Evolutionary conservation across 2,113 vertebrate genomes (phyloP).

Genomic region (Lasiurus borealis): DNA sequence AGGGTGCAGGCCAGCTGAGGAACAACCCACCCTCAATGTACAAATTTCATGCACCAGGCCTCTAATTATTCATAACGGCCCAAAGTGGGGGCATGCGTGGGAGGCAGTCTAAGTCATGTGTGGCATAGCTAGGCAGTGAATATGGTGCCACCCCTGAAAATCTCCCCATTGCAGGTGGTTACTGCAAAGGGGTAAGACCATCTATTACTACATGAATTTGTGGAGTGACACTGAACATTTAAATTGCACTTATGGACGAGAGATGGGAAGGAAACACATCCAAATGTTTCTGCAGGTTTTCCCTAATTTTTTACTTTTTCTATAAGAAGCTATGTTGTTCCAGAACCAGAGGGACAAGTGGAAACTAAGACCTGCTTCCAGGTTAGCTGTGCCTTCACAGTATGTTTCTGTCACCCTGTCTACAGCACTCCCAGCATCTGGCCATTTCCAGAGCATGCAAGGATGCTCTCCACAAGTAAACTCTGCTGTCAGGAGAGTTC

Average conservation of each 20-base stretch:
- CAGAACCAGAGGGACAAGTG: too few species aligned
- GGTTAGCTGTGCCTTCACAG: too few species aligned
- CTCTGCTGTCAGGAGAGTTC: too few species aligned
- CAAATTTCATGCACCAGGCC: too few species aligned
- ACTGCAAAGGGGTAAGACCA: rapidly evolving
- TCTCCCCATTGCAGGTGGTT: not conserved
- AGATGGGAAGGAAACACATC: not conserved
- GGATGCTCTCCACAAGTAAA: too few species aligned
- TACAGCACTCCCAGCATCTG: too few species aligned
- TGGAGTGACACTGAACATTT: not conserved
- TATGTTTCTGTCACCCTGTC: too few species aligned
- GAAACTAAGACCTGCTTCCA: too few species aligned
- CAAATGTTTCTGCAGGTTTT: not conserved
- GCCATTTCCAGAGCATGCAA: too few species aligned
- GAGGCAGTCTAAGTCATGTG: not conserved
- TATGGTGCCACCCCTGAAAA: not conserved
- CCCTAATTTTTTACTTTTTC: not conserved
- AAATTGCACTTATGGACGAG: not conserved
- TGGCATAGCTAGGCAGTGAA: rapidly evolving
- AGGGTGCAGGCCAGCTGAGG: too few species aligned
- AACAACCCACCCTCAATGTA: too few species aligned
- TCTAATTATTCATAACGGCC: rapidly evolving
- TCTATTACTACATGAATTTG: rapidly evolving
- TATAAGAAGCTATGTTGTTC: not conserved
- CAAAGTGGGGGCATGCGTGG: rapidly evolving